These are phyloP conservation scores for Gryllus bimaculatus DNA, from an alignment of 1,140 invertebrate genomes.

Conservation along the genomic window DNA sequence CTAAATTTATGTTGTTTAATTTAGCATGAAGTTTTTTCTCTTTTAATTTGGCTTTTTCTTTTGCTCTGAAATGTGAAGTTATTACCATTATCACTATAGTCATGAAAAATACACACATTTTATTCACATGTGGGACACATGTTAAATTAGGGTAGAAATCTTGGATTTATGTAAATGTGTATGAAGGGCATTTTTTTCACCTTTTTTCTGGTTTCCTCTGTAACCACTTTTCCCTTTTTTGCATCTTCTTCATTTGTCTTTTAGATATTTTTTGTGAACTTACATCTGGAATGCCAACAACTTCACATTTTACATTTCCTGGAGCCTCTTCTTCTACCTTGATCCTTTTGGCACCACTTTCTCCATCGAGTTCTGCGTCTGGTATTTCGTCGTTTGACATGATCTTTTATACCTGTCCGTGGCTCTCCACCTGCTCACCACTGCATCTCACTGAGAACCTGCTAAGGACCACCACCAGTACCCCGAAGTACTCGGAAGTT, in stretches of 20 bases:
- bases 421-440: not conserved
- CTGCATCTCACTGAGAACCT: not conserved
- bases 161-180: too few relatives aligned
- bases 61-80: constrained; percentile 34
- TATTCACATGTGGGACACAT: not conserved
- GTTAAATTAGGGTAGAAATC: too few relatives aligned
- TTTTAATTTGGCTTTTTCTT: constrained; percentile 51
- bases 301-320: too few relatives aligned
- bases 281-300: not conserved
- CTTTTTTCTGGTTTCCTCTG: constrained; percentile 10
- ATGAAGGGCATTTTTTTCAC: not conserved
- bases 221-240: constrained; percentile 16
- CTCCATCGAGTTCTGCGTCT: not conserved
- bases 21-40: constrained; percentile 44
- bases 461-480: not conserved
- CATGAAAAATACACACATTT: not conserved
- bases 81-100: not conserved
- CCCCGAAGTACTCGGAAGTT: not conserved
- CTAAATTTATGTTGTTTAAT: constrained; percentile 53
- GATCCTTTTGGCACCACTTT: not conserved
- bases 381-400: not conserved
- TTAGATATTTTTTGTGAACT: constrained; percentile 6
- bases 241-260: constrained; percentile 16
- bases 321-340: not conserved
- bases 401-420: not conserved